These are phyloP conservation scores for Dicaeum eximium DNA, from an alignment of 2,113 vertebrate genomes.

Conservation along the genomic window DNA sequence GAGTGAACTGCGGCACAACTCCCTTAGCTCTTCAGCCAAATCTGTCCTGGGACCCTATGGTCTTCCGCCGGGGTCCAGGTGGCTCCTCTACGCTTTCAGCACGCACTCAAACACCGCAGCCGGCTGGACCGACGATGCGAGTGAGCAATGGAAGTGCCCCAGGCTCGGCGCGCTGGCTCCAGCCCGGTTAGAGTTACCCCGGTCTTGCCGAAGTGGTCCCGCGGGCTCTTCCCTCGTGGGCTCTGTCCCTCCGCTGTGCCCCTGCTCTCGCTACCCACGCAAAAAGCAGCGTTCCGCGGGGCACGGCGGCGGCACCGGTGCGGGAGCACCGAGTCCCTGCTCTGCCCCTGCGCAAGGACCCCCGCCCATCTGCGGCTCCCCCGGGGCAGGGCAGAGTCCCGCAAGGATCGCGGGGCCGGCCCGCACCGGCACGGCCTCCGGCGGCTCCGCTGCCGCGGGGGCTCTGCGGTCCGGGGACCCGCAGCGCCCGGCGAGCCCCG, in stretches of 20 bases:
- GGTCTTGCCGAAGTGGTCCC: not conserved
- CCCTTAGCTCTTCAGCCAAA: not conserved
- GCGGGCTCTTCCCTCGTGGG: not conserved
- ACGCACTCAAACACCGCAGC: not conserved
- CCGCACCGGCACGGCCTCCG: not conserved
- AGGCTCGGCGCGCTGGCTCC: not conserved
- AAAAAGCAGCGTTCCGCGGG: not conserved
- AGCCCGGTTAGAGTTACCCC: fast-evolving
- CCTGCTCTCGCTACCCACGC: not conserved
- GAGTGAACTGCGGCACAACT: slow-evolving; percentile 18
- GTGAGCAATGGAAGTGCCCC: not conserved
- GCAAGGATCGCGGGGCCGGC: not conserved
- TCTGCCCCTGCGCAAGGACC: not conserved
- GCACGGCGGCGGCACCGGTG: not conserved
- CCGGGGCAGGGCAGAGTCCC: not conserved
- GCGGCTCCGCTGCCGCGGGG: not conserved
- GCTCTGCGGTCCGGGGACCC: not conserved
- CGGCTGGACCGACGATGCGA: not conserved
- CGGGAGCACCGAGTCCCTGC: not conserved
- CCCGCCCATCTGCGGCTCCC: not conserved
- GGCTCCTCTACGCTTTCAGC: not conserved
- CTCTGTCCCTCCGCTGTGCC: not conserved
- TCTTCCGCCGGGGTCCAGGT: not conserved
- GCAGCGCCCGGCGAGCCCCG: not conserved
- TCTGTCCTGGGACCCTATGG: not conserved